Conservation (phyloP, 1,140 invertebrate genomes). For the Manduca sexta region DNA sequence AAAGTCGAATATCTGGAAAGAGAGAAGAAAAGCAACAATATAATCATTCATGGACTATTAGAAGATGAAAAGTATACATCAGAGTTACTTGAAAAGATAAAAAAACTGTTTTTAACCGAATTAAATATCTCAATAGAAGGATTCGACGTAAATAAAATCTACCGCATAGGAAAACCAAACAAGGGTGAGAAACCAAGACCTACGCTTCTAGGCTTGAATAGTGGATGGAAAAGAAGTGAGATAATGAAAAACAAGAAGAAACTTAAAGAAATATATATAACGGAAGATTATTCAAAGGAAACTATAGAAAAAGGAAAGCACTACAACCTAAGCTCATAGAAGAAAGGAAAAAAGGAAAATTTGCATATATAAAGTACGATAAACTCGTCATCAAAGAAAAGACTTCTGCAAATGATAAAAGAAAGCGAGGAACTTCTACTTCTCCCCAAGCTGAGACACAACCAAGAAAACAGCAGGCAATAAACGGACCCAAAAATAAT, state of each 20-base stretch:
- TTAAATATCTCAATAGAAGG: background rate
- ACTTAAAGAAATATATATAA: constrained; percentile 10
- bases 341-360: constrained; percentile 21
- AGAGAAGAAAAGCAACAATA: too few species aligned
- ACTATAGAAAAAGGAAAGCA: constrained; percentile 11
- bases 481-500: background rate
- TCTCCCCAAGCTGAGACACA: constrained; percentile 1
- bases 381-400: constrained; percentile 11
- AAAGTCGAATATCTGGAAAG: too few species aligned
- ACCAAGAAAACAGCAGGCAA: background rate
- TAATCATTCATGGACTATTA: too few species aligned
- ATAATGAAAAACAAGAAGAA: constrained; percentile 20
- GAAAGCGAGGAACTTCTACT: constrained; percentile 8
- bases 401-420: constrained; percentile 1
- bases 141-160: constrained; percentile 4
- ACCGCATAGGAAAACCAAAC: constrained; percentile 5
- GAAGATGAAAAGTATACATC: too few species aligned
- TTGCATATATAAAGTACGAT: constrained; percentile 15
- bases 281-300: constrained; percentile 21
- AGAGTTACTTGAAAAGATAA: too few species aligned
- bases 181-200: constrained; percentile 4
- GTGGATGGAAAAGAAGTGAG: constrained; percentile 13
- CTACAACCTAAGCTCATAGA: constrained; percentile 13
- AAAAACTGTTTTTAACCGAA: background rate
- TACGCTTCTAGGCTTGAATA: constrained; percentile 1